These are phyloP conservation scores for Drosophila prostipennis DNA, from an alignment of 2,888 invertebrate genomes.

Conservation along the genomic window DNA sequence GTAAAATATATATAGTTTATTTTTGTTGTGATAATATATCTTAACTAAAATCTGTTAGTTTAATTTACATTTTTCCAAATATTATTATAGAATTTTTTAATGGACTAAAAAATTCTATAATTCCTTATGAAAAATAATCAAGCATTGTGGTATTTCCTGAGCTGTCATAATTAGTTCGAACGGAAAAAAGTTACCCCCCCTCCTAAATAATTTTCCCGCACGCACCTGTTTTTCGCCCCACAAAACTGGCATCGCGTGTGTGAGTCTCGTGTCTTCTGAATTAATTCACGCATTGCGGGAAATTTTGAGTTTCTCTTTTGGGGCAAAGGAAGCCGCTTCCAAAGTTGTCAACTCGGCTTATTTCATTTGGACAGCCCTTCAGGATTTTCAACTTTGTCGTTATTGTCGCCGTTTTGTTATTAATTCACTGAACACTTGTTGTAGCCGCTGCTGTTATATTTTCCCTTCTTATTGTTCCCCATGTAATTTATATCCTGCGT, in stretches of 20 bases:
- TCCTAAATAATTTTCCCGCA: not conserved
- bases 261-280: slow-evolving; percentile 48
- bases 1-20: no score
- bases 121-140: not conserved
- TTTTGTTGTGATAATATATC: no score
- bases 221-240: slow-evolving; percentile 22
- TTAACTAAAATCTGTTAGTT: no score
- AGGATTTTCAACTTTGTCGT: slow-evolving; percentile 37
- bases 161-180: slow-evolving; percentile 4
- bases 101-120: no score
- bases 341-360: slow-evolving; percentile 73
- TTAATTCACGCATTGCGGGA: slow-evolving; percentile 67
- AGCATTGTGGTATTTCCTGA: not conserved
- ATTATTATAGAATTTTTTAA: no score
- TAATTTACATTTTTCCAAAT: no score
- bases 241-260: slow-evolving; percentile 27
- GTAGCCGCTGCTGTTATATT: slow-evolving; percentile 33
- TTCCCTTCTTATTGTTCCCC: slow-evolving; percentile 41
- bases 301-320: slow-evolving; percentile 38
- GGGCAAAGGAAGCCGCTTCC: slow-evolving; percentile 36
- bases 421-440: slow-evolving; percentile 49
- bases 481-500: slow-evolving; percentile 62
- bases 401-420: slow-evolving; percentile 53
- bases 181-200: not conserved
- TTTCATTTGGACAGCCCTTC: slow-evolving; percentile 58